These are phyloP conservation scores for Drosophila arizonae DNA, from an alignment of 1,140 invertebrate species.

Conservation along the genomic window DNA sequence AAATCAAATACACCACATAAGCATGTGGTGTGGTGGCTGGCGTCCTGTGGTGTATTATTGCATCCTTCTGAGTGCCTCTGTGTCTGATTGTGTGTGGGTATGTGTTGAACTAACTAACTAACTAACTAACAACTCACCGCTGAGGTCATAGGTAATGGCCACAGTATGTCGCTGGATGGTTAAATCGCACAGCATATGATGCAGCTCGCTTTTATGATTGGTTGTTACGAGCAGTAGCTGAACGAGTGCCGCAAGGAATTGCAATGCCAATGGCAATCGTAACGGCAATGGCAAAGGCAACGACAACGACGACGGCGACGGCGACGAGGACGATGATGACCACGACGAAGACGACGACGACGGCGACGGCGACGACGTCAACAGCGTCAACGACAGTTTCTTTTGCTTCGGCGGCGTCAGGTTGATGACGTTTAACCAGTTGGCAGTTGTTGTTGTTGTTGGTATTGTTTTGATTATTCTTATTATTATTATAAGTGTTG, in stretches of 20 bases:
- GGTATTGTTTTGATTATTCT: not conserved
- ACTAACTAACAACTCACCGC: conserved; percentile 46
- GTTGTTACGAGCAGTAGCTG: conserved; percentile 56
- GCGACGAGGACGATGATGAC: conserved; percentile 13
- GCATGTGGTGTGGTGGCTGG: not conserved
- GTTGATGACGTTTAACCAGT: conserved; percentile 50
- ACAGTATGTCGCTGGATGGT: conserved; percentile 58
- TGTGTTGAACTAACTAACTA: conserved; percentile 10
- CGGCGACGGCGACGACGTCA: conserved; percentile 31
- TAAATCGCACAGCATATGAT: conserved; percentile 64
- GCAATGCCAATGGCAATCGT: conserved; percentile 31
- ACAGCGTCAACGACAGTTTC: conserved; percentile 36
- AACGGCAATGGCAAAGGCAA: not conserved
- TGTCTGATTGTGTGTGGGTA: not conserved
- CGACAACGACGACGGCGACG: conserved; percentile 28
- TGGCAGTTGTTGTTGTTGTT: conserved; percentile 23
- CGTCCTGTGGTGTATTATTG: no score
- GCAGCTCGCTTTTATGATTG: conserved; percentile 53
- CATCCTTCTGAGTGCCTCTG: no score
- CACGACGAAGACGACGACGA: conserved; percentile 26
- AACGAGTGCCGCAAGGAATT: conserved; percentile 54
- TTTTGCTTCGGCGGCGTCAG: conserved; percentile 57
- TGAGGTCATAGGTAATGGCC: conserved; percentile 64
- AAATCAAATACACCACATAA: no score
- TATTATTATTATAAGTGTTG: not conserved